These are phyloP conservation scores for Taenioides sp. DNA, from an alignment of 2,797 vertebrate genomes.

Conservation along the genomic window DNA sequence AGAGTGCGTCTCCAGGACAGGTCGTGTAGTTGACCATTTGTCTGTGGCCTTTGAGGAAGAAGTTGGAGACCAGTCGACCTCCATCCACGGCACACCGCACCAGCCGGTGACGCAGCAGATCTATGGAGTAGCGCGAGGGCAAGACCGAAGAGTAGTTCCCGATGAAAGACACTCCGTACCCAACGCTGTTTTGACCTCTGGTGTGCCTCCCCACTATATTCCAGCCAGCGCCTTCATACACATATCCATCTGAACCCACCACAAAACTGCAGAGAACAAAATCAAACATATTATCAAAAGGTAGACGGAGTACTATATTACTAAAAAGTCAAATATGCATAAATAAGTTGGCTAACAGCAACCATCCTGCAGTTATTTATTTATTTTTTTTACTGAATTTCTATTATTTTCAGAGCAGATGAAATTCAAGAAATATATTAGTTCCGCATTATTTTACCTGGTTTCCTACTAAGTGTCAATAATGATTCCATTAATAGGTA, in stretches of 20 bases:
- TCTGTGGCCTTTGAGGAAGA: conserved; percentile 82
- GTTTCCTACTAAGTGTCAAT: too few relatives aligned
- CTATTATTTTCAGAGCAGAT: too few relatives aligned
- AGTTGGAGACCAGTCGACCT: conserved; percentile 70
- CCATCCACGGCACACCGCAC: conserved; percentile 74
- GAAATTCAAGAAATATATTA: too few relatives aligned
- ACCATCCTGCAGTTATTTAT: too few relatives aligned
- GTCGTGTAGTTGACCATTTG: conserved; percentile 78
- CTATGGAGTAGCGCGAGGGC: conserved; percentile 66
- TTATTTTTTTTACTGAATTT: too few relatives aligned
- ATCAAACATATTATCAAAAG: background rate
- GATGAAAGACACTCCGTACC: conserved; percentile 85
- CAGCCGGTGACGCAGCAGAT: conserved; percentile 73
- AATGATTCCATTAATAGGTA: too few relatives aligned
- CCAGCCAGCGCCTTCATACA: conserved; percentile 91
- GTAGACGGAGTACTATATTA: too few relatives aligned
- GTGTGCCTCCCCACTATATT: conserved; percentile 81
- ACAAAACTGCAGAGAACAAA: conserved; percentile 78
- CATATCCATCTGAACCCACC: conserved; percentile 86
- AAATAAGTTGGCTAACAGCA: background rate
- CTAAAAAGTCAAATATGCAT: background rate
- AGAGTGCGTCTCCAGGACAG: conserved; percentile 85
- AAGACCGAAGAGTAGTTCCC: conserved; percentile 80
- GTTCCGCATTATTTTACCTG: too few relatives aligned
- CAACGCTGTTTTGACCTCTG: conserved; percentile 76